phyloP scores from a whole-genome alignment of 2,113 vertebrate species.

The Apaloderma vittatum region DNA sequence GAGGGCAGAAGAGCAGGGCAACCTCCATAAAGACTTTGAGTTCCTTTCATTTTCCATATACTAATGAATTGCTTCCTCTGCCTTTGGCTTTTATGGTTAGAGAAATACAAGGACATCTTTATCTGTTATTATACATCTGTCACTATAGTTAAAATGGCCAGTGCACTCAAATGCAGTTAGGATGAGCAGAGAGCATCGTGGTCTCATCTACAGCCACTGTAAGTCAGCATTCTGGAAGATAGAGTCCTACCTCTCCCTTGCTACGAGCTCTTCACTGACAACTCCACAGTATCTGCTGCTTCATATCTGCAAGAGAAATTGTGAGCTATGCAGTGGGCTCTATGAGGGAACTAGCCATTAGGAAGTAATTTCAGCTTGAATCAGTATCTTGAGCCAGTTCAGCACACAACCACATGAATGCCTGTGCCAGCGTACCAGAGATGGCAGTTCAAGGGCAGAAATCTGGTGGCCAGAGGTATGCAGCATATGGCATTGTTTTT shows the following conservation, averaged over 20 bases:
- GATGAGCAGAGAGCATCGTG: not conserved
- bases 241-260: not conserved
- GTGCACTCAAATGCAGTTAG: not conserved
- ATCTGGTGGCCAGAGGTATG: not conserved
- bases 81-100: not conserved
- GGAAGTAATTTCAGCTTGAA: not conserved
- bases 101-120: not conserved
- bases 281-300: not conserved
- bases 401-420: not conserved
- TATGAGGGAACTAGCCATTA: not conserved
- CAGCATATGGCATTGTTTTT: not conserved
- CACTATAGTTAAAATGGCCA: not conserved
- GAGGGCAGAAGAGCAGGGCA: not conserved
- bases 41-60: not conserved
- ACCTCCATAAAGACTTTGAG: not conserved
- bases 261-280: not conserved
- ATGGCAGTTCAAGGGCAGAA: not conserved
- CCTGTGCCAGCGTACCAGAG: not conserved
- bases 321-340: not conserved
- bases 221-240: not conserved
- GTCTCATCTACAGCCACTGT: fast-evolving
- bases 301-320: not conserved
- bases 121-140: not conserved
- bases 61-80: not conserved
- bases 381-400: not conserved